Percentiles rank a stretch among this genome's conserved stretches.
Evolutionary conservation across 2,888 invertebrate species (phyloP).

Genomic region (Leptopilina myrica): DNA sequence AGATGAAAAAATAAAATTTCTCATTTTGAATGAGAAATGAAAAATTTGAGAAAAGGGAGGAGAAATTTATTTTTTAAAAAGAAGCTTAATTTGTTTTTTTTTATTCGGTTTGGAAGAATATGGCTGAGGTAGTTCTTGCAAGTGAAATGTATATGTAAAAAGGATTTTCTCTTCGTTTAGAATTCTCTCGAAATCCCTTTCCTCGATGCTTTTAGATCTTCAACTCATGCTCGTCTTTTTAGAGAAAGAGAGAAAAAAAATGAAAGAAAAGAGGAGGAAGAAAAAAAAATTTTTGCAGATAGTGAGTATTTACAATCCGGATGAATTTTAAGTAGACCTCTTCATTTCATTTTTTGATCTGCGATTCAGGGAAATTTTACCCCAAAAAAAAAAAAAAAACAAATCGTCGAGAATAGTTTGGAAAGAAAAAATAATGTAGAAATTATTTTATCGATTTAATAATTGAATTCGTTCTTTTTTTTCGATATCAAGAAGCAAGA

Average conservation of each 20-base stretch:
- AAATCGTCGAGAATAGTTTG: too few species aligned
- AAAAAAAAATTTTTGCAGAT: neutral
- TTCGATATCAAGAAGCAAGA: neutral
- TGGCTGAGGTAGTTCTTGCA: neutral
- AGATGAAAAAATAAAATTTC: neutral
- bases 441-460: neutral
- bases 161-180: conserved; percentile 23
- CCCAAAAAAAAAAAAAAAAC: too few species aligned
- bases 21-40: neutral
- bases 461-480: neutral
- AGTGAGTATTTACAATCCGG: conserved; percentile 6
- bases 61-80: neutral
- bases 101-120: neutral
- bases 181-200: conserved; percentile 30
- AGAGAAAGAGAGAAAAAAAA: neutral
- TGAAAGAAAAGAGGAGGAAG: neutral
- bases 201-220: conserved; percentile 23
- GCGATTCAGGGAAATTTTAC: neutral
- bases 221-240: conserved; percentile 8
- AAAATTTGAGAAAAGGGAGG: neutral
- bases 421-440: too few species aligned
- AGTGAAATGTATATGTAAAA: conserved; percentile 24
- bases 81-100: neutral
- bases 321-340: neutral
- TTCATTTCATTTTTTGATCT: conserved; percentile 4